Conservation (phyloP, 2,888 invertebrate species). For the Athetis lepigone region DNA sequence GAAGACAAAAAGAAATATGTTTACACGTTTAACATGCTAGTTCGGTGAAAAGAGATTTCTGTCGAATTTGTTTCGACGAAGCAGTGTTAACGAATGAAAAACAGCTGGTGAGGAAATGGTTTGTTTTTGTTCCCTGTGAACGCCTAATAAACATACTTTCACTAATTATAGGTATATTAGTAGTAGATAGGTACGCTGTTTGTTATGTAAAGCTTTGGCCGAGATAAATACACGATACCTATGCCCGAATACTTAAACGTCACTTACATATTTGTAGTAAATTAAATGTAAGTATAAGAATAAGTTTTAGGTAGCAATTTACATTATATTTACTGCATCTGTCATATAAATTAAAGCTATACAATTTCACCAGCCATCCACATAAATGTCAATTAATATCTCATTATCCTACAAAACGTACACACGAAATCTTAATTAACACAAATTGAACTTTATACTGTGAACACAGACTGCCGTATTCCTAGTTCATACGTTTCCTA, state of each 20-base stretch:
- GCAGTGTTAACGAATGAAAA: constrained; percentile 29
- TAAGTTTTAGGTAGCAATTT: too few relatives aligned
- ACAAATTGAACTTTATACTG: constrained; percentile 19
- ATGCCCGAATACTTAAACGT: too few relatives aligned
- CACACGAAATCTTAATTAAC: constrained; percentile 13
- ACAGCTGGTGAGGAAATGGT: constrained; percentile 11
- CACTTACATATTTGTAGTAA: too few relatives aligned
- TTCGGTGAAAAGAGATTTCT: constrained; percentile 7
- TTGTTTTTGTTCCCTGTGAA: constrained; percentile 20
- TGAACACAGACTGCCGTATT: constrained; percentile 8
- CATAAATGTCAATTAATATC: too few relatives aligned
- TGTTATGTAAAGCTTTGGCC: too few relatives aligned
- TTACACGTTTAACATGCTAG: neutral
- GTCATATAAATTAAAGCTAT: too few relatives aligned
- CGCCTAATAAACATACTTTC: constrained; percentile 9
- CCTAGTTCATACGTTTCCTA: constrained; percentile 1
- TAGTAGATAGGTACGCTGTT: neutral
- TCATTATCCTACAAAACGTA: neutral
- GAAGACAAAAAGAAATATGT: neutral
- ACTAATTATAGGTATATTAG: too few relatives aligned
- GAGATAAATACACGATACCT: too few relatives aligned
- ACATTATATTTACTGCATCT: too few relatives aligned
- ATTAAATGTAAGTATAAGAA: too few relatives aligned
- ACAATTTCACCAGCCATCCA: too few relatives aligned
- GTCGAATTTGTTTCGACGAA: neutral